A percentile compares a stretch with the other conserved stretches of the same genome.
Conservation (phyloP, 1,140 invertebrate genomes). For the Bombyx mandarina region DNA sequence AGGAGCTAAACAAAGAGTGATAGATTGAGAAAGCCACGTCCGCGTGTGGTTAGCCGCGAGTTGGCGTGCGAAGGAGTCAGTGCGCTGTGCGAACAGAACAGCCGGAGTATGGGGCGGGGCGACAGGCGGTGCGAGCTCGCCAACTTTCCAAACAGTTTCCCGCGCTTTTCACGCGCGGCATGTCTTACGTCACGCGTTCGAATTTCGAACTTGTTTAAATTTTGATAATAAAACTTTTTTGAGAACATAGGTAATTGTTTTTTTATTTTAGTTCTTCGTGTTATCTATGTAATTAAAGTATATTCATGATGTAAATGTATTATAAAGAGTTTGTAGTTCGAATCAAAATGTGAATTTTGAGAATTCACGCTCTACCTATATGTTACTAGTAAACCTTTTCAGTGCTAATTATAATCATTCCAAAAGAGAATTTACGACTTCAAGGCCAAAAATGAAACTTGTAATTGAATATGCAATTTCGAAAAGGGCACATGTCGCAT, state of each 20-base stretch:
- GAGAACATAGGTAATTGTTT: background rate
- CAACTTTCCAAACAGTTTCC: constrained; percentile 43
- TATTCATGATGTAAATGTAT: too few relatives aligned
- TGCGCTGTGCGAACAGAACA: constrained; percentile 31
- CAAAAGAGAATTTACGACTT: too few relatives aligned
- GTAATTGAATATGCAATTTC: too few relatives aligned
- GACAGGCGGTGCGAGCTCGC: constrained; percentile 28
- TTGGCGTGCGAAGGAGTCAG: constrained; percentile 17
- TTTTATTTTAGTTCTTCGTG: background rate
- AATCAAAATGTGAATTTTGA: background rate
- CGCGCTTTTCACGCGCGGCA: constrained; percentile 28
- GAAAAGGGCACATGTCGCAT: too few relatives aligned
- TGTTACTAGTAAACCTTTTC: background rate
- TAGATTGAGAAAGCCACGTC: constrained; percentile 4
- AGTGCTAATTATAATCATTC: too few relatives aligned
- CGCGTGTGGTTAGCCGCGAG: constrained; percentile 39
- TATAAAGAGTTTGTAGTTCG: background rate
- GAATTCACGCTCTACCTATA: background rate
- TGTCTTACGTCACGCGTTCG: background rate
- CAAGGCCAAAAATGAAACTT: too few relatives aligned
- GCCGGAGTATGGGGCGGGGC: constrained; percentile 28
- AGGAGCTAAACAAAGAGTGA: constrained; percentile 12
- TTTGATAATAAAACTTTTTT: background rate
- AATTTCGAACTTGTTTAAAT: background rate
- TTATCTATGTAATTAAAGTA: background rate